These are phyloP conservation scores for Polypedilum pembai DNA, from an alignment of 1,140 invertebrate genomes.

Conservation along the genomic window DNA sequence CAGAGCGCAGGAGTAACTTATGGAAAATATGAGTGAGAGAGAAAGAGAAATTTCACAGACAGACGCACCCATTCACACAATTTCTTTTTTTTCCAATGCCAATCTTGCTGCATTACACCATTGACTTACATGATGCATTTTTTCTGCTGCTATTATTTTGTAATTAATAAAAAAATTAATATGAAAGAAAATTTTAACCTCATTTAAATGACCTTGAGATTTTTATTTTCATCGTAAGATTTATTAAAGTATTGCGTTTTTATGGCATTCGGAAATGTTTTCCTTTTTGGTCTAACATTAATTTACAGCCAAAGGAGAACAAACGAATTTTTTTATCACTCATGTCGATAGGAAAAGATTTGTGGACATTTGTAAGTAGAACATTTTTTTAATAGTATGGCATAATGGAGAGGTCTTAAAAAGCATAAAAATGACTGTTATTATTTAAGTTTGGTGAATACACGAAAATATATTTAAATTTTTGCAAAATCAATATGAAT, in stretches of 20 bases:
- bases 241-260: conserved; percentile 19
- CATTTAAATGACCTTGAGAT: not conserved
- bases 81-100: not conserved
- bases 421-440: too few relatives aligned
- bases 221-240: not conserved
- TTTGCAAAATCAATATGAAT: too few relatives aligned
- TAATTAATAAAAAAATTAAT: not conserved
- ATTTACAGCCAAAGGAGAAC: too few relatives aligned
- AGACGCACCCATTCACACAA: conserved; percentile 21
- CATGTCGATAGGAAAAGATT: too few relatives aligned
- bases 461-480: too few relatives aligned
- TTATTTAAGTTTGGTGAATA: too few relatives aligned
- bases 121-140: not conserved
- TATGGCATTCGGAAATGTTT: conserved; percentile 12
- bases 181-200: not conserved
- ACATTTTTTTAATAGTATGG: too few relatives aligned
- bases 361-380: too few relatives aligned
- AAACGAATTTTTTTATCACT: too few relatives aligned
- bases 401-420: too few relatives aligned
- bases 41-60: conserved; percentile 18
- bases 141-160: not conserved
- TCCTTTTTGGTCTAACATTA: not conserved
- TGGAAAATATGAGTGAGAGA: not conserved
- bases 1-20: not conserved
- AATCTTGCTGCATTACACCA: conserved; percentile 19